These are phyloP conservation scores for Apogon talboti DNA, from an alignment of 2,797 vertebrate species.

Conservation along the genomic window DNA sequence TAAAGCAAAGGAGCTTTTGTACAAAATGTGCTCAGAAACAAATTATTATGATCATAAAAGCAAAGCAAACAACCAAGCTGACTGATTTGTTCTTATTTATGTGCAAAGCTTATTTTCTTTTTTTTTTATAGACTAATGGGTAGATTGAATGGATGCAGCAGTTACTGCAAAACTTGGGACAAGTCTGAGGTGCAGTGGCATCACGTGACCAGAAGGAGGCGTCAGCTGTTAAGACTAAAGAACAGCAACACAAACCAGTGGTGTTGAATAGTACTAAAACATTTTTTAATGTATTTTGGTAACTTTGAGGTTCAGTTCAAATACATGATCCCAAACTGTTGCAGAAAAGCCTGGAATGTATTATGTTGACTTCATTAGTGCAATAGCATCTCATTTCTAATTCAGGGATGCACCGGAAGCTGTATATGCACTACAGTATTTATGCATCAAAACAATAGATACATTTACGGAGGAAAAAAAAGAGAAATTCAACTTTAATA, in stretches of 20 bases:
- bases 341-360: neutral
- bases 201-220: slow-evolving; percentile 14
- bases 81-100: neutral
- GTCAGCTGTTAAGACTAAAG: neutral
- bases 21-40: neutral
- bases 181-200: slow-evolving; percentile 1
- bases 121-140: no score
- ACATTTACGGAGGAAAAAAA: neutral
- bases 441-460: slow-evolving; percentile 8
- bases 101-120: no score
- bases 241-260: neutral
- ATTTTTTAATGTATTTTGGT: no score
- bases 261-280: no score
- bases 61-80: neutral
- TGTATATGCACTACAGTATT: neutral
- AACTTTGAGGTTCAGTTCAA: no score
- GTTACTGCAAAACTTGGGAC: neutral
- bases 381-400: neutral
- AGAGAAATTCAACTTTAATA: neutral
- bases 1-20: neutral
- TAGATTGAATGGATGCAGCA: neutral
- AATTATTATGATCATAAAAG: neutral
- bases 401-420: neutral
- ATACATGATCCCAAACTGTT: neutral
- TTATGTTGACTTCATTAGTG: neutral